These are phyloP conservation scores for Perithous albicinctus DNA, from an alignment of 2,888 invertebrate species.

Conservation along the genomic window DNA sequence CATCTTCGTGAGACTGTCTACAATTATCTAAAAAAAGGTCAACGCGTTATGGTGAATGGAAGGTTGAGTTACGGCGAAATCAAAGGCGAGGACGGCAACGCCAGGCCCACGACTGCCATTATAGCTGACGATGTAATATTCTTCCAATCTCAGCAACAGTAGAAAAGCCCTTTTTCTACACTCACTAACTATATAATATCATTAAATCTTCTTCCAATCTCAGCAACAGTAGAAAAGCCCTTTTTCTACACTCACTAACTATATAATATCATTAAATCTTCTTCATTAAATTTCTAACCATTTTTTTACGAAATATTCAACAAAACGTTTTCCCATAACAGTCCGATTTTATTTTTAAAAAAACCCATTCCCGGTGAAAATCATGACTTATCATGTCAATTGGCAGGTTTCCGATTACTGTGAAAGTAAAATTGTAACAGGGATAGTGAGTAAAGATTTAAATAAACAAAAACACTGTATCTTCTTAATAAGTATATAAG, in stretches of 20 bases:
- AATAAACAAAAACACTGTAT: constrained; percentile 55
- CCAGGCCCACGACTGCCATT: constrained; percentile 91
- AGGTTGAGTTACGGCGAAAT: constrained; percentile 94
- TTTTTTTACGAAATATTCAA: constrained; percentile 20
- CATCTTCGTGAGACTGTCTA: constrained; percentile 92
- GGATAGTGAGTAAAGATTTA: constrained; percentile 19
- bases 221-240: not conserved
- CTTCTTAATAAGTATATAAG: constrained; percentile 83
- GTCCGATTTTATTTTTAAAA: not conserved
- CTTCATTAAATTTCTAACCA: no score
- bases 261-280: not conserved
- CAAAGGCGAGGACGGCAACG: constrained; percentile 91
- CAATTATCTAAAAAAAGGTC: constrained; percentile 93
- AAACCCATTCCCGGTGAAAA: not conserved
- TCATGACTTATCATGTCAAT: not conserved
- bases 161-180: not conserved
- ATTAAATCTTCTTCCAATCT: constrained; percentile 72
- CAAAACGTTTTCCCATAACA: not conserved
- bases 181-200: not conserved
- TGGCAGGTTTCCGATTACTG: constrained; percentile 4
- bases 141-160: constrained; percentile 83
- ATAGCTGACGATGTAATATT: constrained; percentile 96
- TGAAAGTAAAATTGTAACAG: not conserved
- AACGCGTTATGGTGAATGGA: constrained; percentile 93
- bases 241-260: not conserved